Conservation (phyloP, 2,113 vertebrate species). For the Tretioscincus oriximinensis region DNA sequence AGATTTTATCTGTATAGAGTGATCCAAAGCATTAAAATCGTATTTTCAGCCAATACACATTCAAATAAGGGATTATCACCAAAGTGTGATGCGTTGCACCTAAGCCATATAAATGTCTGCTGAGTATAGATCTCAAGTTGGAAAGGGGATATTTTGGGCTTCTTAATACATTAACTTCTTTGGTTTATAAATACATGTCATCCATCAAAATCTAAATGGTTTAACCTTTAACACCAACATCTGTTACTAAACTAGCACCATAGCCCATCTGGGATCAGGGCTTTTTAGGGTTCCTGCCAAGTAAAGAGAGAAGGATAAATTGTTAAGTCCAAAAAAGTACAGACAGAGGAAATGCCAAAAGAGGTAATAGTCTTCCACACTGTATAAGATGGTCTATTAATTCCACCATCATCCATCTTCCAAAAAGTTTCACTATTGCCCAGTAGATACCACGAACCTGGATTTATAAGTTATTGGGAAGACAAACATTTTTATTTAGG, state of each 20-base stretch:
- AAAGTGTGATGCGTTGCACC: constrained; percentile 11
- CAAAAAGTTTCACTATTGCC: not conserved
- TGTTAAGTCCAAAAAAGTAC: constrained; percentile 25
- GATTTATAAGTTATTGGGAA: not conserved
- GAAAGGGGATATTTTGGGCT: constrained; percentile 18
- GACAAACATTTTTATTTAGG: no score
- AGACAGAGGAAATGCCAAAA: constrained; percentile 12
- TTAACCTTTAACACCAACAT: constrained; percentile 87
- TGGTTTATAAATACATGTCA: constrained; percentile 76
- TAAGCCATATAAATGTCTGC: constrained; percentile 9
- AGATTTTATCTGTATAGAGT: constrained; percentile 8
- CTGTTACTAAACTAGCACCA: constrained; percentile 75
- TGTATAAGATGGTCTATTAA: not conserved
- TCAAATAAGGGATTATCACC: not conserved
- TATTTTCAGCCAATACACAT: not conserved
- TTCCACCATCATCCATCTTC: not conserved
- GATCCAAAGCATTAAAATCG: constrained; percentile 1
- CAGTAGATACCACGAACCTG: not conserved
- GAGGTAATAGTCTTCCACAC: not conserved
- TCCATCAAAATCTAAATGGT: constrained; percentile 80
- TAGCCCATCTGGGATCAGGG: constrained; percentile 45
- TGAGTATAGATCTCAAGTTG: constrained; percentile 8
- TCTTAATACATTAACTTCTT: constrained; percentile 62
- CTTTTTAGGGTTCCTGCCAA: constrained; percentile 23
- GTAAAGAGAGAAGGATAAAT: constrained; percentile 35